Conservation (phyloP, 2,797 vertebrate species). For the Eremophila alpestris region DNA sequence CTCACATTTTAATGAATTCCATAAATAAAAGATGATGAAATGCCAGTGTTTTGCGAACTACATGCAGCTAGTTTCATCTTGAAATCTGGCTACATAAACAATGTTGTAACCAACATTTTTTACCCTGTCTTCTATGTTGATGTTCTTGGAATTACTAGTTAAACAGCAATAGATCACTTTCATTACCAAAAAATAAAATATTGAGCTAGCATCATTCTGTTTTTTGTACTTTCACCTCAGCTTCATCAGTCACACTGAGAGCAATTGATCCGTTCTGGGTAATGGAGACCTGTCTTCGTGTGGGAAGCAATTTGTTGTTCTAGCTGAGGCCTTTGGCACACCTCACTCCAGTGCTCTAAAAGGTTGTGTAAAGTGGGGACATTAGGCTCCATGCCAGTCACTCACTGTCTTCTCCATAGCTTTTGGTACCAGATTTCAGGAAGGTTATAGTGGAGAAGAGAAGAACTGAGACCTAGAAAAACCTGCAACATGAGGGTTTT, state of each 20-base stretch:
- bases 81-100: slow-evolving; percentile 52
- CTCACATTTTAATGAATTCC: slow-evolving; percentile 65
- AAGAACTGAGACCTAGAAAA: background rate
- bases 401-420: background rate
- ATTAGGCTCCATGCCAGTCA: background rate
- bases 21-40: slow-evolving; percentile 73
- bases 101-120: slow-evolving; percentile 4
- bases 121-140: slow-evolving; percentile 25
- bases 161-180: slow-evolving; percentile 45
- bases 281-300: background rate
- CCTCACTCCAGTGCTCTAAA: background rate
- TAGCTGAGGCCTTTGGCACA: background rate
- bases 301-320: background rate
- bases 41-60: slow-evolving; percentile 24
- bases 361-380: background rate
- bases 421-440: background rate
- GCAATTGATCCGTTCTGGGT: slow-evolving; percentile 10
- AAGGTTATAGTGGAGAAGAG: background rate
- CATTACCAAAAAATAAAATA: slow-evolving; percentile 33
- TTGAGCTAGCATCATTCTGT: background rate
- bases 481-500: background rate
- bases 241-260: background rate
- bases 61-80: slow-evolving; percentile 39
- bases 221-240: background rate
- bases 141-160: slow-evolving; percentile 31